Conservation (phyloP, 1,140 invertebrate species). For the Caenorhabditis brenneri region DNA sequence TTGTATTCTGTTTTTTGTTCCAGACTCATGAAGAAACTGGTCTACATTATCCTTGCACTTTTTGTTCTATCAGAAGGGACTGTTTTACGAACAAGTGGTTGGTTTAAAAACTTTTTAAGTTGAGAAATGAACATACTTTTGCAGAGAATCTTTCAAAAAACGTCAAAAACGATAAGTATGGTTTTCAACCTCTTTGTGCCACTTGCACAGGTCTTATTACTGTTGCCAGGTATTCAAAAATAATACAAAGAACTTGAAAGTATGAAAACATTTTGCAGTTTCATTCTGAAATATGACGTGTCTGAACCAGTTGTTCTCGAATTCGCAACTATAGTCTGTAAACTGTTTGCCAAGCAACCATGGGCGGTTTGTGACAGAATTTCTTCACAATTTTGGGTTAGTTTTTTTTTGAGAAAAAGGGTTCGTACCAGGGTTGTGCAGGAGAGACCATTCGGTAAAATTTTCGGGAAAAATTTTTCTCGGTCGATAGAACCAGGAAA, state of each 20-base stretch:
- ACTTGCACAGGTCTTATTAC: neutral
- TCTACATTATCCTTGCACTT: neutral
- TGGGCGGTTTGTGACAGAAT: slow-evolving; percentile 54
- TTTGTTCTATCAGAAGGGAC: neutral
- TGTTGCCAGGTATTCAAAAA: neutral
- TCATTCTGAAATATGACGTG: slow-evolving; percentile 27
- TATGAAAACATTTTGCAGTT: neutral
- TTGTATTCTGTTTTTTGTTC: neutral
- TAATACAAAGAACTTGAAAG: neutral
- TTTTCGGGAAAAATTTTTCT: slow-evolving; percentile 58
- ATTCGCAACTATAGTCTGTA: slow-evolving; percentile 41
- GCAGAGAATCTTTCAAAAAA: neutral
- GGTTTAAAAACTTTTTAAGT: neutral
- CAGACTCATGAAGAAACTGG: neutral
- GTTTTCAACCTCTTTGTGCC: neutral
- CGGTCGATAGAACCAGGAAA: no score
- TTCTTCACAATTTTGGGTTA: slow-evolving; percentile 51
- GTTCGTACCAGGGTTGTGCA: no score
- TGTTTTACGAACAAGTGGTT: slow-evolving; percentile 8
- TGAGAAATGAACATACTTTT: neutral
- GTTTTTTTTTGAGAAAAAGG: no score
- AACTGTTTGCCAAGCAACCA: slow-evolving; percentile 47
- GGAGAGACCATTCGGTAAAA: neutral
- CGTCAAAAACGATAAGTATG: neutral
- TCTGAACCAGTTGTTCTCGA: slow-evolving; percentile 42